Evolutionary conservation across 2,888 invertebrate species (phyloP).

Genomic region (Petrophora chlorosata): DNA sequence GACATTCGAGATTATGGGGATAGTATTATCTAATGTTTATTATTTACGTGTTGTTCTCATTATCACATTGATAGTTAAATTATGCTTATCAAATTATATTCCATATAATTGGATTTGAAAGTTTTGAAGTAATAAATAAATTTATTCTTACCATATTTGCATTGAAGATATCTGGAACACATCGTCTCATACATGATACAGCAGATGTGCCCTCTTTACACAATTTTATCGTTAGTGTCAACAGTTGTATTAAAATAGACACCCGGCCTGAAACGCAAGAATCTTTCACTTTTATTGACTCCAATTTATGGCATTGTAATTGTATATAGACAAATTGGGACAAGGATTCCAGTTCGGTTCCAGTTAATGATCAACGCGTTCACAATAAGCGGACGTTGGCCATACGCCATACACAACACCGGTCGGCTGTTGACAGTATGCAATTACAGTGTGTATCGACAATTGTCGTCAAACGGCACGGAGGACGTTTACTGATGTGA

Average conservation of each 20-base stretch:
- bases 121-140: neutral
- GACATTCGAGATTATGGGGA: slow-evolving; percentile 24
- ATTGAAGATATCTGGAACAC: slow-evolving; percentile 6
- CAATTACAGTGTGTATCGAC: slow-evolving; percentile 62
- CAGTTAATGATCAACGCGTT: slow-evolving; percentile 63
- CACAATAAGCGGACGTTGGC: slow-evolving; percentile 77
- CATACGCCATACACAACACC: slow-evolving; percentile 62
- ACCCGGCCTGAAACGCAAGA: slow-evolving; percentile 8
- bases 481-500: slow-evolving; percentile 36
- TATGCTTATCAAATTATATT: too few relatives aligned
- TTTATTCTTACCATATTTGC: neutral
- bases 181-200: slow-evolving; percentile 10
- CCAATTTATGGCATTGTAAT: slow-evolving; percentile 27
- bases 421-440: slow-evolving; percentile 41
- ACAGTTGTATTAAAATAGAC: slow-evolving; percentile 22
- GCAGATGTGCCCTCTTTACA: slow-evolving; percentile 29
- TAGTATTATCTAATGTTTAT: slow-evolving; percentile 3
- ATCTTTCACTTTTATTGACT: slow-evolving; percentile 26
- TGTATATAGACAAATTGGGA: slow-evolving; percentile 53
- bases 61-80: too few relatives aligned
- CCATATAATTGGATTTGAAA: neutral
- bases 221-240: slow-evolving; percentile 19
- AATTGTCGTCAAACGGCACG: slow-evolving; percentile 43
- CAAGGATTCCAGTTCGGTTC: slow-evolving; percentile 60
- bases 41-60: too few relatives aligned